Base-by-base conservation (phyloP, 1,140 invertebrate species). In the Ostrea edulis region DNA sequence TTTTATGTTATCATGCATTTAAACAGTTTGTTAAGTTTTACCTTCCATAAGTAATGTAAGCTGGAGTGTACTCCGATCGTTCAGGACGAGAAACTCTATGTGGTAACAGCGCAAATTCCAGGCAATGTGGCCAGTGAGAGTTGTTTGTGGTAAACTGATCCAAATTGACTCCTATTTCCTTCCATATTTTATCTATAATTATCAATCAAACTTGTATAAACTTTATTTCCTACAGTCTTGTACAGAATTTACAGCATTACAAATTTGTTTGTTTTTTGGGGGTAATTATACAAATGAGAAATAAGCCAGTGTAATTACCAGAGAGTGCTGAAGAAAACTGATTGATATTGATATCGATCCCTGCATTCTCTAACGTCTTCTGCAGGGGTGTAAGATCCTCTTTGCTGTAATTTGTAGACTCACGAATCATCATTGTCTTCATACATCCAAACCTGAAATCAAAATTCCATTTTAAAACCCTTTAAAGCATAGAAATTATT, bases 31-130 rank as follows among this genome's bases (percentile, higher is more conserved):
- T 17, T 20, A n/a, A 20, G 14, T 20, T n/a, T 83, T 87, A 91
- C 91, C 91, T 92, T 71, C 88, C 82, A 84, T 89, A 88, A 12
- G 89, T 88, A 11, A 92, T 84, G 71, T 85, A 92, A 82, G 88
- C 87, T 86, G 91, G 90, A 25, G 90, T 90, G 35, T 92, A 91
- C 81, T 92, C 90, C 0, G 87, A 83, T 17, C 68, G 14, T 55
- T 89, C 85, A 35, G 89, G 82, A 62, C 90, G 83, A 62, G 88
- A 90, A n/a, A 91, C 87, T 51, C 91, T 86, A n/a, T 89, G 88
- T 29, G 91, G 91, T 68, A 91, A 29, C 65, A 92, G 68, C 29
- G 87, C 90, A 65, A 90, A 84, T 17, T 91, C 88, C n/a, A 92
- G 54, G 84, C 91, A 91, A n/a, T 91, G 87, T 22, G 81, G 84